phyloP scores from a whole-genome alignment of 2,797 vertebrate species.

The Lateolabrax maculatus region DNA sequence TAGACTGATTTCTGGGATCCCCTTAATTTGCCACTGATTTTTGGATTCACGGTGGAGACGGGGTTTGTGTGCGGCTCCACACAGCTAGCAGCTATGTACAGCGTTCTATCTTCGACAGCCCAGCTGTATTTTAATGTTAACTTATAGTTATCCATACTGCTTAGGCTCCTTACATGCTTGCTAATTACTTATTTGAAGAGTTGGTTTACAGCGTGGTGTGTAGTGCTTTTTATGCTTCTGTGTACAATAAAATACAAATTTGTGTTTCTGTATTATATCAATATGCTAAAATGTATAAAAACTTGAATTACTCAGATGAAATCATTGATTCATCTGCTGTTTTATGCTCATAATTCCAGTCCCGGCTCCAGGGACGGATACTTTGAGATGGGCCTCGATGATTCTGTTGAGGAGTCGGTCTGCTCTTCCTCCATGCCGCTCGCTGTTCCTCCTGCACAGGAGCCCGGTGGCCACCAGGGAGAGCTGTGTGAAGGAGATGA shows the following conservation, averaged over 20 bases:
- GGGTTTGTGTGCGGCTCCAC: too few species aligned
- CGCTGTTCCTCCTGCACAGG: conserved; percentile 52
- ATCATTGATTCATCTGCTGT: background rate
- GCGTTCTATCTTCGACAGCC: too few species aligned
- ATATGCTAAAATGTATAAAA: background rate
- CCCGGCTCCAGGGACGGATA: conserved; percentile 90
- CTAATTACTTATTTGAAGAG: too few species aligned
- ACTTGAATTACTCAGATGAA: too few species aligned
- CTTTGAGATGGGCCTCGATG: conserved; percentile 95
- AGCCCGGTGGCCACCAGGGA: conserved; percentile 3
- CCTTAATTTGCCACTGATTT: background rate
- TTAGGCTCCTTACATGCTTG: too few species aligned
- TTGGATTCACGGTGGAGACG: too few species aligned
- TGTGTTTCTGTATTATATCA: background rate
- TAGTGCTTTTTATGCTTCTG: too few species aligned
- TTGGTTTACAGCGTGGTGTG: too few species aligned
- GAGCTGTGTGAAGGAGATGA: conserved; percentile 55
- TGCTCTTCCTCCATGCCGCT: conserved; percentile 73
- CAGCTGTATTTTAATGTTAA: too few species aligned
- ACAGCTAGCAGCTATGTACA: too few species aligned
- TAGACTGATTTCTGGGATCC: background rate
- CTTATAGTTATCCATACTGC: too few species aligned
- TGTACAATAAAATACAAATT: background rate
- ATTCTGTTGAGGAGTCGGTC: conserved; percentile 80
- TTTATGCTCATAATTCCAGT: conserved; percentile 42